A percentile compares a stretch with the other conserved stretches of the same genome.
phyloP scores from a whole-genome alignment of 2,797 vertebrate genomes.

The Melanotaenia maccullochi region DNA sequence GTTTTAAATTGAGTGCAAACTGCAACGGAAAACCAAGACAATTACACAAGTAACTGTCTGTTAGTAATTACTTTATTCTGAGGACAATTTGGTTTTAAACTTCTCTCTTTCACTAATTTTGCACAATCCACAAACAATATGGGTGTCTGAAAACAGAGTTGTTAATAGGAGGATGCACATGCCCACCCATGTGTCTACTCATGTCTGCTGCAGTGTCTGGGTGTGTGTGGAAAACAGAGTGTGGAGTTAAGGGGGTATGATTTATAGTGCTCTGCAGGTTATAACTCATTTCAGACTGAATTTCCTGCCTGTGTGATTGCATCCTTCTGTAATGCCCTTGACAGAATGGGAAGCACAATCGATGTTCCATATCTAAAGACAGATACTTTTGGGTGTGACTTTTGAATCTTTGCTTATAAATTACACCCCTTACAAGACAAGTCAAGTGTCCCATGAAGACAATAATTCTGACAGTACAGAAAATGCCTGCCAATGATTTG shows the following conservation, averaged over 20 bases:
- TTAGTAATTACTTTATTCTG: constrained; percentile 59
- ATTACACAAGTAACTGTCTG: constrained; percentile 53
- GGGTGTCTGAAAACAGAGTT: constrained; percentile 6
- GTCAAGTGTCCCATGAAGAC: constrained; percentile 59
- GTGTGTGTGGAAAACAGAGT: constrained; percentile 37
- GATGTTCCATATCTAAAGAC: constrained; percentile 78
- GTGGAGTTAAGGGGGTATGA: constrained; percentile 62
- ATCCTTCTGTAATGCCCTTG: constrained; percentile 79
- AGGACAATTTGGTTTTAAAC: constrained; percentile 28
- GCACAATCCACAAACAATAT: constrained; percentile 4
- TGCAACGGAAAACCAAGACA: constrained; percentile 49
- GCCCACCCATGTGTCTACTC: constrained; percentile 34
- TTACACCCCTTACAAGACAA: constrained; percentile 60
- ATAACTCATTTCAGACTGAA: constrained; percentile 80
- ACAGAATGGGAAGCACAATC: constrained; percentile 77
- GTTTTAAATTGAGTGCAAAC: constrained; percentile 56
- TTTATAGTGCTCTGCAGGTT: constrained; percentile 74
- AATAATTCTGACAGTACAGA: constrained; percentile 53
- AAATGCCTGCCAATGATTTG: constrained; percentile 51
- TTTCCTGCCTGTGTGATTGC: constrained; percentile 74
- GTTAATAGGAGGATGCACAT: constrained; percentile 27
- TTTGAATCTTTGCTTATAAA: constrained; percentile 71
- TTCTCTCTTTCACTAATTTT: constrained; percentile 12
- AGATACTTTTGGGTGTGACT: constrained; percentile 73
- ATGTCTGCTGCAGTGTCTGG: constrained; percentile 41